Conservation (phyloP, 2,113 vertebrate genomes). For the Chloroceryle aenea region DNA sequence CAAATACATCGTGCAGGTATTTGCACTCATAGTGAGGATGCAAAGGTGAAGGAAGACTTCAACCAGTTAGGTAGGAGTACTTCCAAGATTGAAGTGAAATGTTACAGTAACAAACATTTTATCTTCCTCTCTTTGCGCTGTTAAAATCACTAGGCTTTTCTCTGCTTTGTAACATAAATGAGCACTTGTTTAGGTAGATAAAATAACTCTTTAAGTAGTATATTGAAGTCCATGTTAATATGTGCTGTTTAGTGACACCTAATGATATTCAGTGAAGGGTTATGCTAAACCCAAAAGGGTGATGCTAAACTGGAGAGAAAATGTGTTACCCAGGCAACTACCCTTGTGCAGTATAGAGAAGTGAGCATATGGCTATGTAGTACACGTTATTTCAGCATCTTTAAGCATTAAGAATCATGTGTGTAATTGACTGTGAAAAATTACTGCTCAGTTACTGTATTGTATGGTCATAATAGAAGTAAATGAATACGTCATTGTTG, state of each 20-base stretch:
- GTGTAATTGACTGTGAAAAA: constrained; percentile 95
- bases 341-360: constrained; percentile 83
- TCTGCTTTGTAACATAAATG: constrained; percentile 60
- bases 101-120: not conserved
- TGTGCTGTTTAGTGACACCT: constrained; percentile 97
- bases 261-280: constrained; percentile 94
- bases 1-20: not conserved
- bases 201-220: constrained; percentile 81
- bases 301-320: constrained; percentile 88
- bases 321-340: constrained; percentile 92
- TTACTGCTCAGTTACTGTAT: constrained; percentile 96
- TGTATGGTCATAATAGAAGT: constrained; percentile 93
- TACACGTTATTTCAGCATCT: constrained; percentile 91
- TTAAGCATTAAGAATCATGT: constrained; percentile 88
- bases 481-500: constrained; percentile 94
- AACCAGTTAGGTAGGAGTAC: not conserved
- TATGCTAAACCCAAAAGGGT: constrained; percentile 84
- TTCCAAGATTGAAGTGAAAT: constrained; percentile 36
- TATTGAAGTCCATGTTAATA: constrained; percentile 92
- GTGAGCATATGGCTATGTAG: constrained; percentile 88
- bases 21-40: not conserved
- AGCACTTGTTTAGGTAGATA: constrained; percentile 73
- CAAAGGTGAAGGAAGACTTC: not conserved
- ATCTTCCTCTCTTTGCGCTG: not conserved
- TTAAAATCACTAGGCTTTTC: constrained; percentile 66